Evolutionary conservation across 2,888 invertebrate genomes (phyloP).

Genomic region (Mesochorus sp.): DNA sequence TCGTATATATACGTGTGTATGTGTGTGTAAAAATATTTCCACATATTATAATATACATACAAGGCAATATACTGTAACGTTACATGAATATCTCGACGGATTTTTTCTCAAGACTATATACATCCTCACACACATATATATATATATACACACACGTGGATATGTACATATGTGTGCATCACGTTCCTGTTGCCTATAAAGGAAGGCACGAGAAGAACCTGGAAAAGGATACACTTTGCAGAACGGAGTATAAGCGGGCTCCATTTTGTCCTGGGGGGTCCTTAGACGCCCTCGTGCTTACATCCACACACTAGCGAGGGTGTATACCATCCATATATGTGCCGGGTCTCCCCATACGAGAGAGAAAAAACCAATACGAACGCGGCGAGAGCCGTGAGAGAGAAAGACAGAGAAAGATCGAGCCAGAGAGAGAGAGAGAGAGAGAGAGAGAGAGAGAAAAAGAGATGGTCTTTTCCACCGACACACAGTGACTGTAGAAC

Average conservation of each 20-base stretch:
- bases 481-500: constrained; percentile 30
- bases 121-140: no score
- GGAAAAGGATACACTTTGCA: constrained; percentile 77
- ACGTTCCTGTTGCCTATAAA: constrained; percentile 44
- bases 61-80: constrained; percentile 1
- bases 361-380: constrained; percentile 45
- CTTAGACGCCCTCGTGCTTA: constrained; percentile 71
- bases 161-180: background rate
- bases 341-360: constrained; percentile 14
- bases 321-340: constrained; percentile 24
- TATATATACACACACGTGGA: no score
- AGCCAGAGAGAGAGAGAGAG: constrained; percentile 1
- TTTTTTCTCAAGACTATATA: constrained; percentile 27
- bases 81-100: background rate
- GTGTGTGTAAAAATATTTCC: no score
- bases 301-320: constrained; percentile 46
- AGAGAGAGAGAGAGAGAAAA: constrained; percentile 2
- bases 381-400: constrained; percentile 3
- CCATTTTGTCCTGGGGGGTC: constrained; percentile 80
- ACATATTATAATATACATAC: constrained; percentile 11
- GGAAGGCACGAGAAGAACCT: constrained; percentile 64
- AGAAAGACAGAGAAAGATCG: background rate
- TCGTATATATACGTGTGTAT: no score
- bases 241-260: constrained; percentile 78
- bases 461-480: constrained; percentile 22